phyloP scores from a whole-genome alignment of 2,797 vertebrate species.

The Prionace glauca region DNA sequence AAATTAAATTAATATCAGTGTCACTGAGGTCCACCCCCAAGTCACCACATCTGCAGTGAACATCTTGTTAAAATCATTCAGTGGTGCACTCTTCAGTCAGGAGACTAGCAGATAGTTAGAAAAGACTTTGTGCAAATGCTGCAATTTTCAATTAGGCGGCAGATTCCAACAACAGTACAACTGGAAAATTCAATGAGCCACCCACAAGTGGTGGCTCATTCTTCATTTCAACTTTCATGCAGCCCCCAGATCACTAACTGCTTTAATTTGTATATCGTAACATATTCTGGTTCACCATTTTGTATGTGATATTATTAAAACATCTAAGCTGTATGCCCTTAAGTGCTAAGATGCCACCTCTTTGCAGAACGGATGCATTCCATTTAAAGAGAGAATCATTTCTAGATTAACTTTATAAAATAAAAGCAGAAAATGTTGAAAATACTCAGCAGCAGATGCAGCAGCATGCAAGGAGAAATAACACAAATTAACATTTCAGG shows the following conservation, averaged over 20 bases:
- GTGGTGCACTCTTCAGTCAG: not conserved
- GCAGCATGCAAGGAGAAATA: not conserved
- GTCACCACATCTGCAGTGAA: not conserved
- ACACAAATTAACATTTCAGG: not conserved
- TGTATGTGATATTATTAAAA: not conserved
- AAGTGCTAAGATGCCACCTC: not conserved
- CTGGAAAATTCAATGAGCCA: not conserved
- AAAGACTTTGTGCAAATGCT: not conserved
- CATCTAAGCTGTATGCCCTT: not conserved
- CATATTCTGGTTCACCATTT: not conserved
- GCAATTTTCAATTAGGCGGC: not conserved
- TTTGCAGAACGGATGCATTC: not conserved
- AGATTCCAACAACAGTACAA: not conserved
- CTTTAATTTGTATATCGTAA: not conserved
- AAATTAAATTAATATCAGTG: not conserved
- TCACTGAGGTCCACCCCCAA: not conserved
- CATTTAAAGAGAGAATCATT: not conserved
- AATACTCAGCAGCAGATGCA: not conserved
- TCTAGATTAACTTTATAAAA: not conserved
- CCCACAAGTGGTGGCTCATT: not conserved
- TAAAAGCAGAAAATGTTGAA: not conserved
- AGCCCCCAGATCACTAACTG: not conserved
- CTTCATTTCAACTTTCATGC: slow-evolving; percentile 20
- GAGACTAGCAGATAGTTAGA: not conserved
- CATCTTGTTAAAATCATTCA: not conserved